Evolutionary conservation across 2,797 vertebrate species (phyloP).

Genomic region (Hypotaenidia okinawae): DNA sequence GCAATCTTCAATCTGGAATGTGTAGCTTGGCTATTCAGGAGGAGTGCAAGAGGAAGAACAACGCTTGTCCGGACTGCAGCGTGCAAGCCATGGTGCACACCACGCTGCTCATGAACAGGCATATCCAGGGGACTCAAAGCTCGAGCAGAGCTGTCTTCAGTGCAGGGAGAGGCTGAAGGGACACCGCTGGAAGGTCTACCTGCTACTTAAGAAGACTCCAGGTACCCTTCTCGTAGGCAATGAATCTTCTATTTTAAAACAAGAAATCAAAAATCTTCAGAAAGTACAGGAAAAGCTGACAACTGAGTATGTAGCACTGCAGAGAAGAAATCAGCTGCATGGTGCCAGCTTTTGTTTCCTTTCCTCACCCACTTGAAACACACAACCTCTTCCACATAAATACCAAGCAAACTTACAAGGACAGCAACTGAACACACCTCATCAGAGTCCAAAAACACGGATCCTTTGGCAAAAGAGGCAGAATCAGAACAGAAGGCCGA

Average conservation of each 20-base stretch:
- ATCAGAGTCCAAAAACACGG: background rate
- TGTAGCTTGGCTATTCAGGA: background rate
- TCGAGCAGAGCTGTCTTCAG: background rate
- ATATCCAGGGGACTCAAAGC: background rate
- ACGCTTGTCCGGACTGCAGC: background rate
- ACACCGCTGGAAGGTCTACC: background rate
- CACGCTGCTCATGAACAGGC: background rate
- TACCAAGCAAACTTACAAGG: slow-evolving; percentile 3
- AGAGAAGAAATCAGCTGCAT: background rate
- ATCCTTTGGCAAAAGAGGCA: slow-evolving; percentile 1
- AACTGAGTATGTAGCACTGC: background rate
- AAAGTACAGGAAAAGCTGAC: slow-evolving; percentile 22
- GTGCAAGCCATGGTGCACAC: background rate
- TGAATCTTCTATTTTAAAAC: slow-evolving; percentile 12
- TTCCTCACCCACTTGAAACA: slow-evolving; percentile 33
- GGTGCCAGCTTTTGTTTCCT: background rate
- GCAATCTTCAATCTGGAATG: background rate
- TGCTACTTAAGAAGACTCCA: background rate
- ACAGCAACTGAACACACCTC: slow-evolving; percentile 11
- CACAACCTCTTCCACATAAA: slow-evolving; percentile 41
- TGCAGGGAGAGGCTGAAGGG: background rate
- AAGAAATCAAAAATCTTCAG: slow-evolving; percentile 5
- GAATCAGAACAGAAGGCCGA: slow-evolving; percentile 21
- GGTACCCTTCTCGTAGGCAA: background rate
- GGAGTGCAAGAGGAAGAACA: background rate